Evolutionary conservation across 2,797 vertebrate species (phyloP).

Genomic region (Malacoctenus gilli): DNA sequence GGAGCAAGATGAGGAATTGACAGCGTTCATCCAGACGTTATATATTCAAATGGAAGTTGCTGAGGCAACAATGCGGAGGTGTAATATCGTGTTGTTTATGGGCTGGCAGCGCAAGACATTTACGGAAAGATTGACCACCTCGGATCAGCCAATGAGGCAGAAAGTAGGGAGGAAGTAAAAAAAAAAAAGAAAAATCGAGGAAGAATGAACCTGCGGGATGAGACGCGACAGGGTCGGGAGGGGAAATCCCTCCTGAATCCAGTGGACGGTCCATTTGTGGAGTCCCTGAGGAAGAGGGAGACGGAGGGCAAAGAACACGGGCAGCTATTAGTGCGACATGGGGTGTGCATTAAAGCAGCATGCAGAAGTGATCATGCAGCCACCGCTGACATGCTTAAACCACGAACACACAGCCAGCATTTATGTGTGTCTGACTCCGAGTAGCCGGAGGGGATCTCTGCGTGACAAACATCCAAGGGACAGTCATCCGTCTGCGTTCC

Average conservation of each 20-base stretch:
- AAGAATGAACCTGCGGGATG: constrained; percentile 50
- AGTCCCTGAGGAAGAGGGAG: constrained; percentile 47
- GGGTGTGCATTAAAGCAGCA: constrained; percentile 66
- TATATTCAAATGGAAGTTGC: constrained; percentile 43
- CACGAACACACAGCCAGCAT: constrained; percentile 35
- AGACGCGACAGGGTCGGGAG: constrained; percentile 26
- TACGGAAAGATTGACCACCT: constrained; percentile 53
- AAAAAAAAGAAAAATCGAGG: no score
- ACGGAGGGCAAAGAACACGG: constrained; percentile 40
- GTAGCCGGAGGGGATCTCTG: constrained; percentile 36
- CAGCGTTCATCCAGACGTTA: constrained; percentile 27
- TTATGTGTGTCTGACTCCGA: constrained; percentile 35
- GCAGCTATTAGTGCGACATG: constrained; percentile 66
- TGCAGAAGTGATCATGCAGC: constrained; percentile 59
- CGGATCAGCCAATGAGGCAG: constrained; percentile 61
- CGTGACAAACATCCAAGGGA: not conserved
- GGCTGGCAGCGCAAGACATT: constrained; percentile 46
- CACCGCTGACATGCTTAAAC: constrained; percentile 65
- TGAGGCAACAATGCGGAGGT: constrained; percentile 26
- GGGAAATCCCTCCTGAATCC: constrained; percentile 60
- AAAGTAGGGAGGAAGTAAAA: constrained; percentile 51
- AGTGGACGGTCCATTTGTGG: constrained; percentile 55
- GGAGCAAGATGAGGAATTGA: constrained; percentile 48
- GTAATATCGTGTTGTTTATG: constrained; percentile 51
- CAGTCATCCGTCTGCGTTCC: no score